Evolutionary conservation across 2,888 invertebrate species (phyloP).

Genomic region (Phasia obesa): DNA sequence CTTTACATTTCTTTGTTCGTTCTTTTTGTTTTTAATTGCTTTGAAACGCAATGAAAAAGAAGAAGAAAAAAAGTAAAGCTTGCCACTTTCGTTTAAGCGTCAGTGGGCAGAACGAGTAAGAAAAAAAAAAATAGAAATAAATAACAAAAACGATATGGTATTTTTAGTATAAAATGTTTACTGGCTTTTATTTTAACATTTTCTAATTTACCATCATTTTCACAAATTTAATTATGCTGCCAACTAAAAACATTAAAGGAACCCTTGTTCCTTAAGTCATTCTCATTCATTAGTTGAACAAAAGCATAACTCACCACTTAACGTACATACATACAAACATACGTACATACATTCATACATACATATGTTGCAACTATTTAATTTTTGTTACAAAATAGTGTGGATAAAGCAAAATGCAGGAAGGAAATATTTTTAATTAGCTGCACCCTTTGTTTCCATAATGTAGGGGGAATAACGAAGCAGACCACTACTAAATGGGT

Average conservation of each 20-base stretch:
- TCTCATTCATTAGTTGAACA: constrained; percentile 32
- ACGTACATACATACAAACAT: neutral
- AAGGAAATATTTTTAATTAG: constrained; percentile 50
- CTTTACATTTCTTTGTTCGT: constrained; percentile 12
- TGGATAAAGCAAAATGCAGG: neutral
- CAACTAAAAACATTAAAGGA: constrained; percentile 7
- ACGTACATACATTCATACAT: no score
- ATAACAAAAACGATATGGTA: neutral
- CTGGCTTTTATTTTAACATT: neutral
- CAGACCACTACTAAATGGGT: no score
- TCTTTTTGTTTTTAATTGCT: constrained; percentile 44
- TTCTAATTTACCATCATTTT: constrained; percentile 49
- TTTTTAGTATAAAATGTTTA: neutral
- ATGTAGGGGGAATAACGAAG: no score
- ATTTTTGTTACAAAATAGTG: constrained; percentile 40
- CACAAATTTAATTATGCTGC: constrained; percentile 15
- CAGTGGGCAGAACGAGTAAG: constrained; percentile 28
- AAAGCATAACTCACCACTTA: constrained; percentile 8
- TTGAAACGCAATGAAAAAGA: constrained; percentile 9
- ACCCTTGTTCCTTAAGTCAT: constrained; percentile 22
- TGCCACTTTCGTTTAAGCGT: constrained; percentile 31
- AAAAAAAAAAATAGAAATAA: constrained; percentile 23
- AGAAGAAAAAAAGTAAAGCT: constrained; percentile 50
- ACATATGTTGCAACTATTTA: constrained; percentile 43
- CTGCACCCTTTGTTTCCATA: constrained; percentile 48